Conservation (phyloP, 2,113 vertebrate species). For the Leuciscus idus region DNA sequence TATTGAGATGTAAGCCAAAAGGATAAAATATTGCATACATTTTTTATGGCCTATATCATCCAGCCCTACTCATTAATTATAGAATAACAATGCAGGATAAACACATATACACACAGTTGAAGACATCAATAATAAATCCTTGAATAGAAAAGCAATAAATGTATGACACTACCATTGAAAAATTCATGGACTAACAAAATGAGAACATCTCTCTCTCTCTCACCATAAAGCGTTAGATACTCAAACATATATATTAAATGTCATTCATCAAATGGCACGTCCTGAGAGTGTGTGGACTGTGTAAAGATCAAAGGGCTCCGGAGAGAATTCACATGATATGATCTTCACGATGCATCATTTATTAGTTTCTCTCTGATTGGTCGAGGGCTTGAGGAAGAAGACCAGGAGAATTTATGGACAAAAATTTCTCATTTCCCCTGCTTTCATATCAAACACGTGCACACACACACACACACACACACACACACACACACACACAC, state of each 20-base stretch:
- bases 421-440: slow-evolving; percentile 8
- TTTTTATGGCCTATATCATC: neutral
- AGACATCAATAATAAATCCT: slow-evolving; percentile 2
- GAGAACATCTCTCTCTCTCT: slow-evolving; percentile 13
- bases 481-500: neutral
- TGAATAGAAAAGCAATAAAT: slow-evolving; percentile 12
- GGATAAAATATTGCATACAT: neutral
- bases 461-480: neutral
- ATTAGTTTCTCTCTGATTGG: slow-evolving; percentile 51
- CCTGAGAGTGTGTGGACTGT: slow-evolving; percentile 47
- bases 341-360: slow-evolving; percentile 50
- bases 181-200: slow-evolving; percentile 37
- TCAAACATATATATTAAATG: slow-evolving; percentile 60
- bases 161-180: slow-evolving; percentile 7
- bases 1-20: too few species aligned
- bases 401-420: slow-evolving; percentile 32
- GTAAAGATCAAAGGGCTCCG: slow-evolving; percentile 54
- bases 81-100: slow-evolving; percentile 1
- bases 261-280: slow-evolving; percentile 54
- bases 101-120: slow-evolving; percentile 4
- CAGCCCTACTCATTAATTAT: neutral
- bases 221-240: slow-evolving; percentile 41
- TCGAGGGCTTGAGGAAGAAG: slow-evolving; percentile 23
- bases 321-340: slow-evolving; percentile 45
- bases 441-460: neutral